Percentiles rank a stretch among this genome's conserved stretches.
Evolutionary conservation across 2,113 vertebrate genomes (phyloP).

Genomic region (Atractosteus spatula): DNA sequence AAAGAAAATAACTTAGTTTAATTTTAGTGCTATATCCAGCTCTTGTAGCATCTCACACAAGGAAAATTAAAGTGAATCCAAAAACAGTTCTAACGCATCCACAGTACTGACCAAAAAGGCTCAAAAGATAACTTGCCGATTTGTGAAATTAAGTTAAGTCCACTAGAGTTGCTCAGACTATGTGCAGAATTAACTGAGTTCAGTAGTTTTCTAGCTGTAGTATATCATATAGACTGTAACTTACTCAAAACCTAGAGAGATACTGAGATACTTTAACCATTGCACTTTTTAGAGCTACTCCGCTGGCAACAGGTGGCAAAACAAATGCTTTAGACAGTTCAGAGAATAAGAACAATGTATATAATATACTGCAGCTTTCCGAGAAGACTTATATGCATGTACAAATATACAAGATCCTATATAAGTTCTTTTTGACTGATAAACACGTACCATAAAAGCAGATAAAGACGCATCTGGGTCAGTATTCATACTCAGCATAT

Average conservation of each 20-base stretch:
- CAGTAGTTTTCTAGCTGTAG: conserved; percentile 21
- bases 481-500: neutral
- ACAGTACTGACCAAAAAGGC: too few relatives aligned
- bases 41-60: conserved; percentile 31
- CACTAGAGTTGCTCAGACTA: conserved; percentile 5
- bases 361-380: neutral
- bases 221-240: neutral
- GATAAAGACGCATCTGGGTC: neutral
- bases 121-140: neutral
- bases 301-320: conserved; percentile 3
- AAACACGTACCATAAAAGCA: conserved; percentile 5
- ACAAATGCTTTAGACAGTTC: neutral
- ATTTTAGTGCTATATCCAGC: conserved; percentile 51
- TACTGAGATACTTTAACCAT: too few relatives aligned
- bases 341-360: neutral
- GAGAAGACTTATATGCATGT: neutral
- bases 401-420: neutral
- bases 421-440: neutral
- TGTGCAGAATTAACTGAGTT: neutral
- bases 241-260: neutral
- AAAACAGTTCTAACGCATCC: neutral
- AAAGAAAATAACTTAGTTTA: conserved; percentile 48
- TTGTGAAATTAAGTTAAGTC: conserved; percentile 8
- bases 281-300: too few relatives aligned
- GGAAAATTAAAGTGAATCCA: conserved; percentile 30